Conservation (phyloP, 2,888 invertebrate species). For the Cataglyphis albicans region DNA sequence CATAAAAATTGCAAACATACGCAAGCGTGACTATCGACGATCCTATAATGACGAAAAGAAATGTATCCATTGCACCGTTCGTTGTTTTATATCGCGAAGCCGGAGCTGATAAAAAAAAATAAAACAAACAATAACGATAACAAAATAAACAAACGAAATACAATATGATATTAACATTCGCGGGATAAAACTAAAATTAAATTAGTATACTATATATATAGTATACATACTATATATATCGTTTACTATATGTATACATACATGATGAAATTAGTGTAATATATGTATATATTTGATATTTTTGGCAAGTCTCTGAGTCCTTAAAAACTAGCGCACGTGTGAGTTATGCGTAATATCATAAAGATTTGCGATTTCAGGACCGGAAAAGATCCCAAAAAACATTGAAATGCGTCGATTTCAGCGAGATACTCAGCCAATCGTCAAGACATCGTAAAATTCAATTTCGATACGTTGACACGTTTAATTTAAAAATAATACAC, state of each 20-base stretch:
- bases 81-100: constrained; percentile 10
- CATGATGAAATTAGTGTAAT: constrained; percentile 16
- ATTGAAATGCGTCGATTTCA: not conserved
- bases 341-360: constrained; percentile 79
- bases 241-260: not conserved
- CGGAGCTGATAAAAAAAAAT: constrained; percentile 54
- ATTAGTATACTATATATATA: constrained; percentile 32
- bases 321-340: constrained; percentile 72
- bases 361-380: constrained; percentile 46
- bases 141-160: constrained; percentile 65
- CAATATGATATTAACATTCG: constrained; percentile 57
- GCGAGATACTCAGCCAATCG: constrained; percentile 11
- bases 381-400: not conserved
- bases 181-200: constrained; percentile 58
- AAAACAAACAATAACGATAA: constrained; percentile 69
- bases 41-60: constrained; percentile 19
- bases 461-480: constrained; percentile 15
- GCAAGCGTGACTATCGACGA: constrained; percentile 38
- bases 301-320: constrained; percentile 75
- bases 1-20: constrained; percentile 5
- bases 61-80: constrained; percentile 21
- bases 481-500: constrained; percentile 40
- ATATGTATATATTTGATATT: constrained; percentile 57
- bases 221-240: constrained; percentile 33
- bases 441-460: constrained; percentile 17